phyloP scores from a whole-genome alignment of 2,797 vertebrate species.

The Acrocephalus scirpaceus region DNA sequence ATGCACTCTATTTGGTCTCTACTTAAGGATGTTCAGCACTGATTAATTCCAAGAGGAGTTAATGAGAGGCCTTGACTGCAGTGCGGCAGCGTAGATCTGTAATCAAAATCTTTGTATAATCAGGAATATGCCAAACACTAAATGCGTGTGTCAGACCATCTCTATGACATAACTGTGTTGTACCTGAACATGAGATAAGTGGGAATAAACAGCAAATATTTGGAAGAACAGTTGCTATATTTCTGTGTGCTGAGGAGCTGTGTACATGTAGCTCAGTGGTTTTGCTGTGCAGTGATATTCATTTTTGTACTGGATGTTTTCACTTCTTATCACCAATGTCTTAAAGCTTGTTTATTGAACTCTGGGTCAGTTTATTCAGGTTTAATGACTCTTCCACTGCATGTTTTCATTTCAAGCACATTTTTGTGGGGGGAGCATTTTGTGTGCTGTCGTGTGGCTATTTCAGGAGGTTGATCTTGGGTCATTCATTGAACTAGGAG shows the following conservation, averaged over 20 bases:
- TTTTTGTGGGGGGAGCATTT: neutral
- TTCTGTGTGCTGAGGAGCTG: neutral
- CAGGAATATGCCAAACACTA: neutral
- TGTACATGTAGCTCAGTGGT: neutral
- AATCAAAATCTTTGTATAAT: neutral
- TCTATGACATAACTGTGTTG: neutral
- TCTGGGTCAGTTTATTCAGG: conserved; percentile 69
- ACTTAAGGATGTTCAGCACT: neutral
- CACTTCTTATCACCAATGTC: conserved; percentile 58
- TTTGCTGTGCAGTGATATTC: neutral
- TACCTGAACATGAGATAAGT: neutral
- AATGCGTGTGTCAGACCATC: neutral
- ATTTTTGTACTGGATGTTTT: conserved; percentile 52
- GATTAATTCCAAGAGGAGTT: neutral
- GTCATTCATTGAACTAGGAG: conserved; percentile 23
- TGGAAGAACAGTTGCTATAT: neutral
- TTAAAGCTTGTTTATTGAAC: conserved; percentile 67
- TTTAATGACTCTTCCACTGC: conserved; percentile 45
- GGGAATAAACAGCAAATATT: neutral
- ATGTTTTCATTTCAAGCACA: conserved; percentile 50
- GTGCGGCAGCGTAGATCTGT: neutral
- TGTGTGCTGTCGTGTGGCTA: neutral
- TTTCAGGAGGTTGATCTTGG: conserved; percentile 51
- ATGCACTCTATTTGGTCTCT: neutral
- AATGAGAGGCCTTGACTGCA: neutral